A percentile compares a stretch with the other conserved stretches of the same genome.
phyloP scores from a whole-genome alignment of 1,140 invertebrate species.

The Mamestra configurata region DNA sequence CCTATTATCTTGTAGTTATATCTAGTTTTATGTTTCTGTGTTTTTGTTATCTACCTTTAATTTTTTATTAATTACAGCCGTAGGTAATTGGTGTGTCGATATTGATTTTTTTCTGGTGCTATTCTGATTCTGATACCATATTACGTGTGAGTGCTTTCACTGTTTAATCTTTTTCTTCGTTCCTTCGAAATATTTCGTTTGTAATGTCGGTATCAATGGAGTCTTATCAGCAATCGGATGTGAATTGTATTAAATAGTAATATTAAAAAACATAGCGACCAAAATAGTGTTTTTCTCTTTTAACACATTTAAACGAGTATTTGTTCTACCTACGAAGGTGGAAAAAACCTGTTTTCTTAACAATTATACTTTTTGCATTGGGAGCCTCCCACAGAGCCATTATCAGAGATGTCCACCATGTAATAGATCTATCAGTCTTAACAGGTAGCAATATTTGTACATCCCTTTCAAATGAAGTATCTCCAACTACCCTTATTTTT shows the following conservation, averaged over 20 bases:
- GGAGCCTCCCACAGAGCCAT: neutral
- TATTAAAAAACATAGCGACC: too few relatives aligned
- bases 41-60: neutral
- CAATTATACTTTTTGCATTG: neutral
- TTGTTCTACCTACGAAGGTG: neutral
- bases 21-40: neutral
- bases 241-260: conserved; percentile 10
- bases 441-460: conserved; percentile 38
- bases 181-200: neutral
- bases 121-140: neutral
- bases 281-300: neutral
- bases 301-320: neutral
- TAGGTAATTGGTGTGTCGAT: too few relatives aligned
- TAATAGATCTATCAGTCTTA: conserved; percentile 9
- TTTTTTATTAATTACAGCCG: neutral
- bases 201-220: neutral
- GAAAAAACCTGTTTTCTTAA: neutral
- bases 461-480: conserved; percentile 18
- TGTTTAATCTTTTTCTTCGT: too few relatives aligned
- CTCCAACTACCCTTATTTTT: neutral
- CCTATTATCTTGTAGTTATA: neutral
- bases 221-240: neutral
- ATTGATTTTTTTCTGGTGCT: neutral
- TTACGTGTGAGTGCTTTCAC: neutral
- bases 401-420: neutral